Evolutionary conservation across 2,113 vertebrate species (phyloP), one percentile per base, ranked within the genome.

Genomic region (Arvicanthis niloticus): DNA sequence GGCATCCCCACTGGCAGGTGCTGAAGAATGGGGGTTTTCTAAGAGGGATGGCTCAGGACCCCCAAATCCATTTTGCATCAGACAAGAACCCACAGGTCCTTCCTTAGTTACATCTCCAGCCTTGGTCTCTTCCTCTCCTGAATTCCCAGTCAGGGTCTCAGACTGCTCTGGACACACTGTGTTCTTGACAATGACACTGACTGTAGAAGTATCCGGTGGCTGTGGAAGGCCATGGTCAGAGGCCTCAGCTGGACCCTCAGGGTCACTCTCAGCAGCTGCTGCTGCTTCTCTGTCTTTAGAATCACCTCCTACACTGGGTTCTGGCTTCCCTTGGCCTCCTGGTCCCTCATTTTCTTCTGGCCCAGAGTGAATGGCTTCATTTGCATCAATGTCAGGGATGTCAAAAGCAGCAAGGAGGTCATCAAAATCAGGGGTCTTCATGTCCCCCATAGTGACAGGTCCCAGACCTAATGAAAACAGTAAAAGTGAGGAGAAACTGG

Each of bases 341-440:
- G 99, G 98, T 10, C 98, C 94, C 0, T 99, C 99, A 0, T 98
- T 98, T 0, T 99, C 99, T 88, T 99, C 99, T 0, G 99, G 99
- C 76, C 98, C 98, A 0, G 99, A 99, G 4, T 99, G 99, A 82
- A 99, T 99, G 92, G 99, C 99, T 91, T 99, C 99, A 51, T 99
- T 99, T 0, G 99, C 98, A 96, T 99, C 99, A n/a, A 99, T 99
- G 95, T 99, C 99, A 0, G 99, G 99, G 88, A 99, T 99, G 98
- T 99, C 99, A 53, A 99, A 99, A 1, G 99, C 99, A 65, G 99
- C 99, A 98, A 99, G 96, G 3, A 99, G 99, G 98, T 99, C 99
- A 29, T 99, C 99, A 7, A 99, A 99, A 96, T 99, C 99, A 16
- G 99, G 99, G 22, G 99, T 99, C 96, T 99, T 99, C 99, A 99